Percentiles rank a stretch among this genome's conserved stretches.
These are phyloP conservation scores for Polydrusus cervinus DNA, from an alignment of 2,888 invertebrate species.

Conservation along the genomic window DNA sequence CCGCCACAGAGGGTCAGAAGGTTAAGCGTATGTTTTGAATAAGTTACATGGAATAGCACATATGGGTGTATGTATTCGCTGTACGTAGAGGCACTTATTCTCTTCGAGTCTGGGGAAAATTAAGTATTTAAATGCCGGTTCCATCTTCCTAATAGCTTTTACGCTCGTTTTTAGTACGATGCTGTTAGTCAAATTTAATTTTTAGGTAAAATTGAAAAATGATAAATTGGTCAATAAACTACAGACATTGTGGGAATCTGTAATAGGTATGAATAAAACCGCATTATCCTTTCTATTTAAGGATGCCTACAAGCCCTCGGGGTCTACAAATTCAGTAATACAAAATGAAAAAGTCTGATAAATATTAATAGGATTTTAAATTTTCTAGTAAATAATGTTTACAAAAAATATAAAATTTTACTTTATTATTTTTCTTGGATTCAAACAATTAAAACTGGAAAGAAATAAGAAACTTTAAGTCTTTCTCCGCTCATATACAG, in stretches of 20 bases:
- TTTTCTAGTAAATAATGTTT: too few relatives aligned
- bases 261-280: not conserved
- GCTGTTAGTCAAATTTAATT: conserved; percentile 48
- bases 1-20: conserved; percentile 47
- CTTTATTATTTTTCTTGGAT: too few relatives aligned
- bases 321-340: too few relatives aligned
- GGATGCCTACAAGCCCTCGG: too few relatives aligned
- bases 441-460: too few relatives aligned
- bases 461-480: too few relatives aligned
- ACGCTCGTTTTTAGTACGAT: conserved; percentile 46
- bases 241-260: conserved; percentile 1
- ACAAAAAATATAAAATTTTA: too few relatives aligned
- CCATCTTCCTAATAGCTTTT: conserved; percentile 48
- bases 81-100: conserved; percentile 51
- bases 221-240: conserved; percentile 21
- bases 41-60: conserved; percentile 50
- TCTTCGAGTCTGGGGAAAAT: conserved; percentile 38
- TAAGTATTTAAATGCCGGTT: conserved; percentile 53
- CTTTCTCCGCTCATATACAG: too few relatives aligned
- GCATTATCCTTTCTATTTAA: not conserved
- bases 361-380: too few relatives aligned
- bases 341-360: too few relatives aligned
- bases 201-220: conserved; percentile 35
- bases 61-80: conserved; percentile 49
- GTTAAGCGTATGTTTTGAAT: conserved; percentile 53